Evolutionary conservation across 2,888 invertebrate species (phyloP), one percentile per base, ranked within the genome.

Genomic region (Latheticus oryzae): DNA sequence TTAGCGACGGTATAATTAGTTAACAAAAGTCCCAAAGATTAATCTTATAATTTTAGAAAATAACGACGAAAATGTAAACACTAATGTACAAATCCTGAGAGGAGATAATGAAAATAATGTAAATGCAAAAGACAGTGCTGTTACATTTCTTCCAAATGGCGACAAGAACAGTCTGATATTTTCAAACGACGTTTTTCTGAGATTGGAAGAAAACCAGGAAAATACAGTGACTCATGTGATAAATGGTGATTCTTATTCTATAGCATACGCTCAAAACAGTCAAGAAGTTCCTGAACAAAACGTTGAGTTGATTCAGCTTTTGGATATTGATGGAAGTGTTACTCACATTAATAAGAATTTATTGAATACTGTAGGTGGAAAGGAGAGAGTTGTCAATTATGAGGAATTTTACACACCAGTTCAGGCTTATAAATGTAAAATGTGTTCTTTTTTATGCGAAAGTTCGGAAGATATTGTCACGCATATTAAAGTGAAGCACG

Each of bases 381-480:
- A 24, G 8, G 35, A 52, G 24, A 48, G 33, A 54, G 45, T 24
- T 23, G 8, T 45, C n/a, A 51, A 64, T 33, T 54, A 68, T 19
- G 53, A 63, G 42, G 70, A 75, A 43, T 62, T 71, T 40, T 71
- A 70, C 55, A 71, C 72, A 16, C 63, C 67, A 38, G 65, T 78
- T 16, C 67, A 68, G 12, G 76, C 76, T 2, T 65, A 72, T 35
- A 76, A 77, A 61, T 79, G 79, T 63, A 78, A 74, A 62, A 60
- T 72, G 24, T 79, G 79, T 58, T 62, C 62, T 2, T 73, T 67
- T 65, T 61, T 77, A 9, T 75, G 71, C 64, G 76, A 77, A 62
- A 66, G 67, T 30, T 60, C 66, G 42, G 65, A 69, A 2, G 69
- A 71, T 23, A 76, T 79, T 40, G 64, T 65, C 5, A 61, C 60